Base-by-base conservation (phyloP, 1,140 invertebrate species). In the Micrasema longulum region DNA sequence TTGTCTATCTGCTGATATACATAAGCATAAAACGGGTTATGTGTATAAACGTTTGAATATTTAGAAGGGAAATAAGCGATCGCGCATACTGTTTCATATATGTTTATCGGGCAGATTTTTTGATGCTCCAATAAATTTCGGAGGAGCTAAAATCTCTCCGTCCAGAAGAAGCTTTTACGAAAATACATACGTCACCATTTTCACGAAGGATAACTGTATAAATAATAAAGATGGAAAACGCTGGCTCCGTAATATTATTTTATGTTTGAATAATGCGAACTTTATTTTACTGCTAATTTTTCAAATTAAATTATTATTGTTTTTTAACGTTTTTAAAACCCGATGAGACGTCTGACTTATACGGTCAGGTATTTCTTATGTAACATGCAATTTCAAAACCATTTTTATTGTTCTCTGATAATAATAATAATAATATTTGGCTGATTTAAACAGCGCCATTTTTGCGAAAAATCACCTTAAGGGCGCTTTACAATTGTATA, bases 51-150 rank as follows among this genome's bases (percentile, higher is more conserved):
- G 9, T 60, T 60, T 60, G 35, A 43, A 60, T 43, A 60, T 43
- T 60, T 16, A 10, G 55, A 41, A 18, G n/a, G 36, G 36, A 60
- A 60, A 41, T 60, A 38, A 60, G 55, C 55, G 35, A 60, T 60
- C 55, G 20, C n/a, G 16, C 16, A 60, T 35, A 60, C 55, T 41
- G 36, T 60, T 60, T 60, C 55, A 43, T 64, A 64, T 64, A 11
- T 64, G 60, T 64, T 64, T 64, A 64, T 64, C 60, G n/a, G 22
- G 60, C 60, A 64, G 22, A 64, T 64, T 64, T 64, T 47, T 45
- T 64, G 43, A 64, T 64, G 60, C 43, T 47, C 23, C 60, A 64
- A 14, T 64, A 64, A 64, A 64, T 64, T 47, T n/a, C 60, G 12
- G 7, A 3, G 35, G 36, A 60, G n/a, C 41, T 16, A 26, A 45